A percentile compares a stretch with the other conserved stretches of the same genome.
Conservation (phyloP, 2,797 vertebrate species). For the Semotilus atromaculatus region DNA sequence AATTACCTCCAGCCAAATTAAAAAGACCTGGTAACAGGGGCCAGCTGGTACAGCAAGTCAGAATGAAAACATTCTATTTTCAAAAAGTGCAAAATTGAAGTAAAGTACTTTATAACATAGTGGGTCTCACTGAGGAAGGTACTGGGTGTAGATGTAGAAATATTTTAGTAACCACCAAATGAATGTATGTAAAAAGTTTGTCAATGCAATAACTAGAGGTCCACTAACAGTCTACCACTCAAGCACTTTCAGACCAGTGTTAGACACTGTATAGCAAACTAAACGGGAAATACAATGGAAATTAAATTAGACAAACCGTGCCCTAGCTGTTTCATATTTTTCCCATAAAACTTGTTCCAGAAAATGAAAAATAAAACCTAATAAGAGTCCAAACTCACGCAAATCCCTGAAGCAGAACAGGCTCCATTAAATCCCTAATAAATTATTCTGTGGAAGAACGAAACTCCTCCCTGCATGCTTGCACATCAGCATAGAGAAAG, state of each 20-base stretch:
- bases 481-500: constrained; percentile 4
- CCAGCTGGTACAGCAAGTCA: constrained; percentile 63
- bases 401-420: background rate
- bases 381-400: background rate
- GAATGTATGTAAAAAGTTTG: background rate
- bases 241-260: background rate
- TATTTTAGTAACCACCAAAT: background rate
- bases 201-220: background rate
- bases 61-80: constrained; percentile 67
- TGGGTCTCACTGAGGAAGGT: background rate
- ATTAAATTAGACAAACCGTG: background rate
- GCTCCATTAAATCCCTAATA: constrained; percentile 23
- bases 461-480: constrained; percentile 23
- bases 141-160: background rate
- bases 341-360: background rate
- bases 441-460: constrained; percentile 14
- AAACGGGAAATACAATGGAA: background rate
- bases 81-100: constrained; percentile 18
- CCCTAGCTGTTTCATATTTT: background rate
- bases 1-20: constrained; percentile 74
- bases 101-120: background rate
- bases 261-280: background rate
- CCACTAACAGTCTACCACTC: background rate
- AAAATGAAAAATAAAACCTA: constrained; percentile 15
- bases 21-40: constrained; percentile 65